Conservation (phyloP, 1,140 invertebrate species). For the Mycetomoellerius zeteki region DNA sequence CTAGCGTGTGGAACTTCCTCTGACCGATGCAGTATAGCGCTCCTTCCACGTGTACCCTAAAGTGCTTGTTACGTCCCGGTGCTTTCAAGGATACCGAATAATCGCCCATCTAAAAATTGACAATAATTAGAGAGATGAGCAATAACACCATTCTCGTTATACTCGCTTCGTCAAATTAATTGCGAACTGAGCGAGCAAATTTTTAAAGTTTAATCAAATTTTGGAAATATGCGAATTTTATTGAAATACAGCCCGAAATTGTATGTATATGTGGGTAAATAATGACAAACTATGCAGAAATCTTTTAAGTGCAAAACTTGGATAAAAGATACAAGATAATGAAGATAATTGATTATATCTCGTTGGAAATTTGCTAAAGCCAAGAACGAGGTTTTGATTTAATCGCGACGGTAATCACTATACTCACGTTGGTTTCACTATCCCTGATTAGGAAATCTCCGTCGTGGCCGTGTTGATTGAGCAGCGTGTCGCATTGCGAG, state of each 20-base stretch:
- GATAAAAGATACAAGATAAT: not conserved
- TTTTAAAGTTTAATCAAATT: not conserved
- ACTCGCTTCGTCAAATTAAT: not conserved
- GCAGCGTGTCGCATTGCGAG: slow-evolving; percentile 97
- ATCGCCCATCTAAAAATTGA: slow-evolving; percentile 95
- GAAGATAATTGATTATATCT: not conserved
- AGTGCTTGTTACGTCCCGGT: slow-evolving; percentile 99
- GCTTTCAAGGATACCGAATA: slow-evolving; percentile 99
- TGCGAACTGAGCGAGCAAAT: not conserved
- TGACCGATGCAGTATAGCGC: slow-evolving; percentile 98
- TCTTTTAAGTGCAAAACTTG: not conserved
- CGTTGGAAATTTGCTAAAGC: not conserved
- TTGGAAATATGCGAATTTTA: not conserved
- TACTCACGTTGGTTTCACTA: slow-evolving; percentile 98
- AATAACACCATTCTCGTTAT: not conserved
- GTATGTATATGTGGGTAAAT: not conserved
- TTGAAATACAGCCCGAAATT: not conserved
- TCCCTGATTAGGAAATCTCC: slow-evolving; percentile 99
- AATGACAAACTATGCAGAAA: not conserved
- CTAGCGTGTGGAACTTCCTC: slow-evolving; percentile 97
- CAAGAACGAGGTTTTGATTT: not conserved
- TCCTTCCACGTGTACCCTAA: slow-evolving; percentile 98
- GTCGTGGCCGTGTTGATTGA: slow-evolving; percentile 97
- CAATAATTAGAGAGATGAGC: slow-evolving; percentile 38
- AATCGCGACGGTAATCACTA: not conserved